Conservation (phyloP, 2,113 vertebrate species). For the Dipodomys ordii region DNA sequence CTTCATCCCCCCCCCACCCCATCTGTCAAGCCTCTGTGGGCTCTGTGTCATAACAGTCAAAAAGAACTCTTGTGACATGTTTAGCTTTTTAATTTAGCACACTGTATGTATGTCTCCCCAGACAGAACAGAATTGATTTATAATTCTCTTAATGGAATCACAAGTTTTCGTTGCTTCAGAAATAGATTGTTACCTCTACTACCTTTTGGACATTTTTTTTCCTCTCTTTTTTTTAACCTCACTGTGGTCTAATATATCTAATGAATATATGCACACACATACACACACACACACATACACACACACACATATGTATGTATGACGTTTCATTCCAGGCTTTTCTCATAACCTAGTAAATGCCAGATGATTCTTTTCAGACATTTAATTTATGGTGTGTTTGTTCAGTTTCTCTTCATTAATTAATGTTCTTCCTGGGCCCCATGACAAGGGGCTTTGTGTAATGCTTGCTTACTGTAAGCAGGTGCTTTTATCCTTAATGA, state of each 20-base stretch:
- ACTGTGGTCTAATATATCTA: slow-evolving; percentile 42
- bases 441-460: slow-evolving; percentile 79
- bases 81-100: slow-evolving; percentile 77
- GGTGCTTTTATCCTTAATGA: slow-evolving; percentile 88
- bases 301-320: slow-evolving; percentile 63
- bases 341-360: slow-evolving; percentile 48
- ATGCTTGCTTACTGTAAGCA: slow-evolving; percentile 86
- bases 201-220: slow-evolving; percentile 64
- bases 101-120: slow-evolving; percentile 60
- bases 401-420: slow-evolving; percentile 78
- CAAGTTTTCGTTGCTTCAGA: slow-evolving; percentile 70
- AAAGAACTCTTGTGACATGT: slow-evolving; percentile 38
- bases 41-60: not conserved
- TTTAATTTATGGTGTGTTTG: slow-evolving; percentile 75
- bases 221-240: not conserved
- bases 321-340: slow-evolving; percentile 48
- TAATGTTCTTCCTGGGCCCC: slow-evolving; percentile 69
- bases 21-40: not conserved
- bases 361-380: slow-evolving; percentile 46
- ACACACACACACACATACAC: too few species aligned
- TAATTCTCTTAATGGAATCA: slow-evolving; percentile 83
- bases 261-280: too few species aligned
- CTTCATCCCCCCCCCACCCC: not conserved
- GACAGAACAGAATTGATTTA: slow-evolving; percentile 83
- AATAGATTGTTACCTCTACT: slow-evolving; percentile 79